Evolutionary conservation across 2,797 vertebrate genomes (phyloP).

Genomic region (Lacerta agilis): DNA sequence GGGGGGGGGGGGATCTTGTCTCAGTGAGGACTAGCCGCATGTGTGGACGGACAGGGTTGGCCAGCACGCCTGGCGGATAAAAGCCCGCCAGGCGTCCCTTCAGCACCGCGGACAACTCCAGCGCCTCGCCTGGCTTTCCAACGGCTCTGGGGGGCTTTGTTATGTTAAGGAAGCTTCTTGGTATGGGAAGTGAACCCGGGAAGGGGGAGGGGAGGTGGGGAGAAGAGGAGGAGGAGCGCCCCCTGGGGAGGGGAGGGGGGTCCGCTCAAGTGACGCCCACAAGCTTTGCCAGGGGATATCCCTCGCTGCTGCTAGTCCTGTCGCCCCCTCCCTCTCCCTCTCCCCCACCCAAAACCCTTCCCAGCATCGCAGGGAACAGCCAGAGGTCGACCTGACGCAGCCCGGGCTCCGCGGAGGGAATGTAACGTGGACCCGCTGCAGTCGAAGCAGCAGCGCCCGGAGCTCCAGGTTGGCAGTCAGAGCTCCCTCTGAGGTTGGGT

Average conservation of each 20-base stretch:
- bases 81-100: conserved; percentile 55
- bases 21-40: conserved; percentile 71
- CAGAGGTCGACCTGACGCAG: background rate
- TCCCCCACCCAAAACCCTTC: background rate
- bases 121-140: conserved; percentile 12
- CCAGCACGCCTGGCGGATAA: conserved; percentile 23
- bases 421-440: no score
- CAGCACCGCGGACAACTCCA: conserved; percentile 84
- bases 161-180: conserved; percentile 57
- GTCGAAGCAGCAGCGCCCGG: background rate
- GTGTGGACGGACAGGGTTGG: conserved; percentile 41
- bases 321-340: background rate
- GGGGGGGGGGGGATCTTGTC: background rate
- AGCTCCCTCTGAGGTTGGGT: background rate
- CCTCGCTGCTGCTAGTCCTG: background rate
- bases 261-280: conserved; percentile 73
- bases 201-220: conserved; percentile 21
- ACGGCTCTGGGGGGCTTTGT: conserved; percentile 57
- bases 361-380: no score
- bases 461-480: background rate
- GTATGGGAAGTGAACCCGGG: conserved; percentile 8
- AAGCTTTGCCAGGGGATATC: conserved; percentile 37
- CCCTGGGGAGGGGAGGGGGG: conserved; percentile 52
- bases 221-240: conserved; percentile 38
- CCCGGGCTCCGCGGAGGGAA: background rate